Percentiles rank a stretch among this genome's conserved stretches.
Conservation (phyloP, 2,113 vertebrate species). For the Peromyscus polionotus region DNA sequence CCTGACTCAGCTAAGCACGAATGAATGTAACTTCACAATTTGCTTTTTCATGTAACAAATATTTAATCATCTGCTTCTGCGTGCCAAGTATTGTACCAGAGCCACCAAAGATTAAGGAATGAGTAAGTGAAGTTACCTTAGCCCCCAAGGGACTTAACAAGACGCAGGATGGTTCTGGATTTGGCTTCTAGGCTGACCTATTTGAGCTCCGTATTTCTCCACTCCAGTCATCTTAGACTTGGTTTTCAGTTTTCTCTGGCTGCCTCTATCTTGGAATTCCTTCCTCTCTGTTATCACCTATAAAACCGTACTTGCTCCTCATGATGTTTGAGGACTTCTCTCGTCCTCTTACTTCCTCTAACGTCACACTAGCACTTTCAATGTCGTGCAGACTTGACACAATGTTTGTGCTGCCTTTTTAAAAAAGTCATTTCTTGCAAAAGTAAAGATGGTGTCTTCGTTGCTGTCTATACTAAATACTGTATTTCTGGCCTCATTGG, state of each 20-base stretch:
- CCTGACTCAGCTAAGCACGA: slow-evolving; percentile 57
- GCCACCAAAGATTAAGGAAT: not conserved
- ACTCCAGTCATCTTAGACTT: not conserved
- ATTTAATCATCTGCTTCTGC: slow-evolving; percentile 34
- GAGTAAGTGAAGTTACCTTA: not conserved
- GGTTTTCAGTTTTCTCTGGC: not conserved
- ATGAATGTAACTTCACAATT: slow-evolving; percentile 6
- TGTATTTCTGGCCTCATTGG: not conserved
- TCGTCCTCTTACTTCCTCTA: not conserved
- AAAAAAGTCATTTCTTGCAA: not conserved
- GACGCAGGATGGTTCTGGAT: not conserved
- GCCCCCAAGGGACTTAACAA: not conserved
- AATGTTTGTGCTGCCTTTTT: not conserved
- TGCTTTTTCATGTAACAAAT: slow-evolving; percentile 24
- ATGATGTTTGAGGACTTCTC: not conserved
- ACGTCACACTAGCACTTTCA: not conserved
- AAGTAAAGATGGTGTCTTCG: not conserved
- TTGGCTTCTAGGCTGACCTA: not conserved
- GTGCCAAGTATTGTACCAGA: not conserved
- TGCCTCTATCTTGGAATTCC: not conserved
- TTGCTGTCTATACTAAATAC: not conserved
- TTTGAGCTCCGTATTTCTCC: not conserved
- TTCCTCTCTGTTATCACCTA: not conserved
- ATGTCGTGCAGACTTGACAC: not conserved
- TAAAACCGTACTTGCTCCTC: not conserved